A percentile compares a stretch with the other conserved stretches of the same genome.
Conservation (phyloP, 1,140 invertebrate species). For the Macrosteles quadrilineatus region DNA sequence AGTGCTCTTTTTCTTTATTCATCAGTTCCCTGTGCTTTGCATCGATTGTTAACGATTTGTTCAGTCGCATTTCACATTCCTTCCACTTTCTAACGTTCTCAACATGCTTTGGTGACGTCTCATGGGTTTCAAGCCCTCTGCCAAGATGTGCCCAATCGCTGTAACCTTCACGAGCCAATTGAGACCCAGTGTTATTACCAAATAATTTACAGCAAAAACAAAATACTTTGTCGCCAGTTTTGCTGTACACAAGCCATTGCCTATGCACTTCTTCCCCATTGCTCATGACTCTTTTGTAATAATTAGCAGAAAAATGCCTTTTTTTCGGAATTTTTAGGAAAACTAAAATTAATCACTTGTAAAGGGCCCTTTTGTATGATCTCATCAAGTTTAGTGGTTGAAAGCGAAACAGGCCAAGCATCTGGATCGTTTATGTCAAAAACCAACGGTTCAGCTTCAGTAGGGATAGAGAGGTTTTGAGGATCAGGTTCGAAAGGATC, state of each 20-base stretch:
- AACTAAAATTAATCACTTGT: constrained; percentile 17
- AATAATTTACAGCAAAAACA: constrained; percentile 42
- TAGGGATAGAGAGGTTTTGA: not conserved
- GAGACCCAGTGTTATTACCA: constrained; percentile 28
- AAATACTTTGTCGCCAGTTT: constrained; percentile 32
- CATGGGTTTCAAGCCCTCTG: constrained; percentile 32
- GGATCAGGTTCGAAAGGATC: not conserved
- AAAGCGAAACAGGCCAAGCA: not conserved
- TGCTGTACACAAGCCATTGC: constrained; percentile 38
- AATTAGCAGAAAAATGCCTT: constrained; percentile 6
- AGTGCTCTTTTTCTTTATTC: constrained; percentile 39
- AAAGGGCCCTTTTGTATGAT: constrained; percentile 21
- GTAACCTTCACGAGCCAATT: constrained; percentile 34
- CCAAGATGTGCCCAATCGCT: constrained; percentile 37
- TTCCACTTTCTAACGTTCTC: constrained; percentile 32
- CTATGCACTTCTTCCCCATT: constrained; percentile 34
- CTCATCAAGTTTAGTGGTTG: not conserved
- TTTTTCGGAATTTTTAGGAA: constrained; percentile 5
- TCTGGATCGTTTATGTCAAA: constrained; percentile 10
- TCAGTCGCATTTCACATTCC: constrained; percentile 33
- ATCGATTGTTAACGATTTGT: constrained; percentile 38
- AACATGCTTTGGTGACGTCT: constrained; percentile 35
- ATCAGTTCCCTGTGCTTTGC: constrained; percentile 33
- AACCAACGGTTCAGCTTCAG: not conserved
- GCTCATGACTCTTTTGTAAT: constrained; percentile 14